Evolutionary conservation across 2,888 invertebrate genomes (phyloP), one percentile per base, ranked within the genome.

Genomic region (Epinotia brunnichana): DNA sequence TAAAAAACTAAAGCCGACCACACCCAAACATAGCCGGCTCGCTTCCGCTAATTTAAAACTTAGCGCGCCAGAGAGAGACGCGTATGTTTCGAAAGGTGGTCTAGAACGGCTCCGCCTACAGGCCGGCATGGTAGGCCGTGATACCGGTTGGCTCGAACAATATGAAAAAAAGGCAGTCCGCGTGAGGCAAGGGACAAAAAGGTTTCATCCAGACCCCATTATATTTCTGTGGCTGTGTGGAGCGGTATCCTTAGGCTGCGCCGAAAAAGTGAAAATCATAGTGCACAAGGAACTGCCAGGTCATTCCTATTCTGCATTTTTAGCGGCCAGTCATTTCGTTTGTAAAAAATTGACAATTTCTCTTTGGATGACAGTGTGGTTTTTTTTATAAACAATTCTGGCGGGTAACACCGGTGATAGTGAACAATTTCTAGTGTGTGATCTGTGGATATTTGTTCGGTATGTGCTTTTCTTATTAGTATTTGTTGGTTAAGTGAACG

Each of bases 101-200:
- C 62, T 76, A 74, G 71, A 44, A 75, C 44, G 76, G 83, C 87
- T 82, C 86, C 88, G 88, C 88, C 89, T 81, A 84, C 84, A 79
- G 81, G 83, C 83, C 79, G 79, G 77, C 74, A 75, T 74, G 63
- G 82, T 87, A 86, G 86, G 86, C 87, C 81, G 80, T 76, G 78
- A 78, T 76, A 79, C 87, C 84, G 88, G 87, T 88, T 87, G 85
- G 85, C 39, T 83, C 85, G 86, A 85, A 88, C 89, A 88, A 87
- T 87, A 83, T 80, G 80, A 82, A 87, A 89, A 89, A 87, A 85
- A 85, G 68, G 82, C 86, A 86, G 87, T 87, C 75, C 82, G 82
- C 81, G 80, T 79, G 79, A 80, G 73, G 84, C 83, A 85, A 87
- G 88, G 88, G 88, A 89, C 90, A 90, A 88, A 88, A 89, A 90